A percentile compares a stretch with the other conserved stretches of the same genome.
phyloP scores from a whole-genome alignment of 2,113 vertebrate species.

The Rhinolophus ferrumequinum region DNA sequence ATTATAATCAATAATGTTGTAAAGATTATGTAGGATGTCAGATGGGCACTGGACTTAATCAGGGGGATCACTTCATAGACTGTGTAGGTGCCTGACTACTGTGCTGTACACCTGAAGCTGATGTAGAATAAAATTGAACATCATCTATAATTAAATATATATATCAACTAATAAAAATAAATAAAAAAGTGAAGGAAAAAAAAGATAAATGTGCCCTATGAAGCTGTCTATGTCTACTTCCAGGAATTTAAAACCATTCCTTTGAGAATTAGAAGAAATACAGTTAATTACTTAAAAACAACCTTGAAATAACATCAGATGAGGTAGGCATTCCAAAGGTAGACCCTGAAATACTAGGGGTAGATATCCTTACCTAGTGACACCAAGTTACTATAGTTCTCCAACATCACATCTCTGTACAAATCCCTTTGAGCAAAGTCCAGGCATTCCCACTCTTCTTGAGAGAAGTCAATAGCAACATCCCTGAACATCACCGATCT shows the following conservation, averaged over 20 bases:
- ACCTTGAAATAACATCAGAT: not conserved
- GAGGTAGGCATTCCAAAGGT: constrained; percentile 12
- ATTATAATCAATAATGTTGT: no score
- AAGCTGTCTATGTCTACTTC: not conserved
- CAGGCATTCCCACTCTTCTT: constrained; percentile 70
- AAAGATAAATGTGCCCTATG: not conserved
- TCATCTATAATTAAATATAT: no score
- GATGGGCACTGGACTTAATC: no score
- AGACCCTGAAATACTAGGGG: not conserved
- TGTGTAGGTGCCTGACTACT: no score
- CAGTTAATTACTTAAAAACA: constrained; percentile 41
- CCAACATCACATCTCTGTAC: constrained; percentile 73
- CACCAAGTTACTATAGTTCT: constrained; percentile 69
- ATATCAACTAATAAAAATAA: no score
- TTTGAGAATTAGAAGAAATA: constrained; percentile 41
- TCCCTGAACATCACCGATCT: constrained; percentile 65
- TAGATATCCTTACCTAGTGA: constrained; percentile 62
- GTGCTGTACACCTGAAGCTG: no score
- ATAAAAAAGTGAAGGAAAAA: not conserved
- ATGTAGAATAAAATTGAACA: no score
- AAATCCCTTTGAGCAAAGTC: constrained; percentile 62
- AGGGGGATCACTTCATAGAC: no score
- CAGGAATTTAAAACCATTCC: constrained; percentile 27
- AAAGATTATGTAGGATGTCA: no score
- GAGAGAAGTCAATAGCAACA: constrained; percentile 70